Base-by-base conservation (phyloP, 92 coral and sea anemone species). In the Ricordea florida region DNA sequence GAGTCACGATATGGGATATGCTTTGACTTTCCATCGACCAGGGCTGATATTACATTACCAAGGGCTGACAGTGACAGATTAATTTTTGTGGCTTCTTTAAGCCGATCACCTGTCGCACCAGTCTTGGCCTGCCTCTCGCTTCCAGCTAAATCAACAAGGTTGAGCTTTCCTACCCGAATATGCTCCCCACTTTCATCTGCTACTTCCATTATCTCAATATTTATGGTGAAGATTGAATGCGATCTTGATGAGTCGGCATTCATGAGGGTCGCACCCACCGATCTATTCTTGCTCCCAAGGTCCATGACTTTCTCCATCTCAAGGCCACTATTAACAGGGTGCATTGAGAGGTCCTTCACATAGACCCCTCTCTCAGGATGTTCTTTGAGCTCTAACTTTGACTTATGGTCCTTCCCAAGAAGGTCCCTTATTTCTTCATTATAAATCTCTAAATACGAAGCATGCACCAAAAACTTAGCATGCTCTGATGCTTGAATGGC, bases 1-100 rank as follows among this genome's bases (percentile, higher is more conserved):
- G 98, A 94, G 68, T 94, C 98, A 61, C 98, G 90, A 35, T 94
- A 94, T 3, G 98, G 98, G 57, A 94, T 94, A 63, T 94, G 98
- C 40, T 84, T 88, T 10, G 98, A 87, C 69, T 92, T 94, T 37
- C 98, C 98, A 75, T 94, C 98, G 28, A 94, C 98, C 56, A 94
- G 55, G 3, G 98, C 98, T 6, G 98, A 94, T 49, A 94, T 94
- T n/a, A 94, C 98, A 74, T 94, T 94, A 25, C 98, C 98, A 69
- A 94, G 87, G 25, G 98, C 98, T 8, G 98, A 94, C 34, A 94
- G 64, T 0, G 98, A 94, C 18, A 94, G 74, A 47, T 94, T 94
- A 48, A 94, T 94, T 69, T 94, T 94, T 21, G 98, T 94, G 7
- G 98, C 98, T 72, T 94, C 98, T 62, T 94, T 94, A 20, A 94